Evolutionary conservation across 2,797 vertebrate genomes (phyloP).

Genomic region (Pyrocephalus nanus): DNA sequence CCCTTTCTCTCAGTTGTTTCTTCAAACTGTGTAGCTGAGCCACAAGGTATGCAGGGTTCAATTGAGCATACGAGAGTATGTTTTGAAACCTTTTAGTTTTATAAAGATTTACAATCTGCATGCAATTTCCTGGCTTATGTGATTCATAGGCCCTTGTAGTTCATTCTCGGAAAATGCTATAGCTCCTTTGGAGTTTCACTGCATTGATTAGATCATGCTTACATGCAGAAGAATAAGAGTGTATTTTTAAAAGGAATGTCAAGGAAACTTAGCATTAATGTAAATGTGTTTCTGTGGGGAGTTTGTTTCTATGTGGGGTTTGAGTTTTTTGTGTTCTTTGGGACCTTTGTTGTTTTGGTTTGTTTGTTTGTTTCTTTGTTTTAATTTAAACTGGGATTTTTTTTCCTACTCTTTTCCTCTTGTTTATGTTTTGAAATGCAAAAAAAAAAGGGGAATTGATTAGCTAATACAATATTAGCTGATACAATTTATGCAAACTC

Average conservation of each 20-base stretch:
- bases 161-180: neutral
- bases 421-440: neutral
- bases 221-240: neutral
- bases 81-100: neutral
- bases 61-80: neutral
- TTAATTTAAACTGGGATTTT: neutral
- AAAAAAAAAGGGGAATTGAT: neutral
- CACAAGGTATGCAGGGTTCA: rapidly evolving
- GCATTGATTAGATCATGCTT: neutral
- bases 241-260: neutral
- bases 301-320: rapidly evolving
- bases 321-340: rapidly evolving
- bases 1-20: neutral
- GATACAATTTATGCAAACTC: neutral
- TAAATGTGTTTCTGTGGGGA: neutral
- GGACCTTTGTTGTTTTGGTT: neutral
- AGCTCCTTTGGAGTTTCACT: neutral
- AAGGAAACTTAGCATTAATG: neutral
- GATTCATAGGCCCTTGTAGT: neutral
- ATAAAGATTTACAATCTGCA: neutral
- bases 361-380: neutral
- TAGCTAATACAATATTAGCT: neutral
- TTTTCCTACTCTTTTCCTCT: neutral
- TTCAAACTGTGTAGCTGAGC: neutral
- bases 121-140: neutral